Evolutionary conservation across 2,888 invertebrate genomes (phyloP).

Genomic region (Lithophane leautieri): DNA sequence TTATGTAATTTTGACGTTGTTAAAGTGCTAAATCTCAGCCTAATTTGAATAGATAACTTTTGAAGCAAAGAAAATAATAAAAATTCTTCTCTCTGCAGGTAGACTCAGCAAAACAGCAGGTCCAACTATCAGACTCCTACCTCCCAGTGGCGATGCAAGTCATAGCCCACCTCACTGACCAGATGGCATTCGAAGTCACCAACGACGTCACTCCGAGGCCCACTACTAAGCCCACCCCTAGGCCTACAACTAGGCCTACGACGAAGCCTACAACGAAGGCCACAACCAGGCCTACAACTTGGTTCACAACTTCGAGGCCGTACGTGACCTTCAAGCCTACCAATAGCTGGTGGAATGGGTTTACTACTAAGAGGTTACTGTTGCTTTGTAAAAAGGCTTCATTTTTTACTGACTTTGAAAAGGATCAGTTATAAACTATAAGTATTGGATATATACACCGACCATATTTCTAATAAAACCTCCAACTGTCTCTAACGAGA

Average conservation of each 20-base stretch:
- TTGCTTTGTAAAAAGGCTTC: conserved; percentile 65
- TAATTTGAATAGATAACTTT: not conserved
- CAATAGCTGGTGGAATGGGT: conserved; percentile 76
- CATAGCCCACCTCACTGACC: conserved; percentile 91
- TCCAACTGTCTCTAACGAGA: too few species aligned
- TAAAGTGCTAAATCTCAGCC: not conserved
- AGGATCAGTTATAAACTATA: not conserved
- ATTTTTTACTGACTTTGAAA: conserved; percentile 36
- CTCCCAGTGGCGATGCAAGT: conserved; percentile 93
- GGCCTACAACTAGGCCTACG: conserved; percentile 68
- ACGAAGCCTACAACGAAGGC: conserved; percentile 64
- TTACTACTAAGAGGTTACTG: conserved; percentile 76
- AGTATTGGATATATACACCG: not conserved
- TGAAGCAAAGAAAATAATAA: not conserved
- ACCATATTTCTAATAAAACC: not conserved
- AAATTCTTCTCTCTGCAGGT: conserved; percentile 76
- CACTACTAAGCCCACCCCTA: conserved; percentile 57
- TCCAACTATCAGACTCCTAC: conserved; percentile 91
- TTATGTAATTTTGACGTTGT: not conserved
- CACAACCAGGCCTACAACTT: conserved; percentile 51
- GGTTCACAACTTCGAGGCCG: conserved; percentile 65
- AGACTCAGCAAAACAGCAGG: conserved; percentile 83
- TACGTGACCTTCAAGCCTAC: conserved; percentile 65
- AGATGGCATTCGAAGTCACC: conserved; percentile 90
- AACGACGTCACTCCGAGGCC: conserved; percentile 78